Evolutionary conservation across 2,797 vertebrate species (phyloP).

Genomic region (Margarornis squamiger): DNA sequence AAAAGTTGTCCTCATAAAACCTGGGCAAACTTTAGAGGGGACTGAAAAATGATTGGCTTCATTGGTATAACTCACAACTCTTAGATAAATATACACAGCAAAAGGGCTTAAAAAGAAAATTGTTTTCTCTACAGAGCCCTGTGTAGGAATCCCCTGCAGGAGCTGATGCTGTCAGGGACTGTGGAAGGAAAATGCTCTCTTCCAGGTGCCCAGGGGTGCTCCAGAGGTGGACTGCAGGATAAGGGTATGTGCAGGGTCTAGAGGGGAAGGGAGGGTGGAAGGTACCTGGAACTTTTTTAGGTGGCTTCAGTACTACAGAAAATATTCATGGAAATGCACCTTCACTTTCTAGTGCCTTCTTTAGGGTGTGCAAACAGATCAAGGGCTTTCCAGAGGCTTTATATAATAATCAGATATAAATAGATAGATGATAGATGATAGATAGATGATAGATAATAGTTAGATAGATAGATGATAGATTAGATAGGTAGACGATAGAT

Average conservation of each 20-base stretch:
- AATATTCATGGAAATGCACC: background rate
- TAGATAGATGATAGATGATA: background rate
- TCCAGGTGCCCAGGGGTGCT: background rate
- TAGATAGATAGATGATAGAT: too few relatives aligned
- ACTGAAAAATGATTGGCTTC: background rate
- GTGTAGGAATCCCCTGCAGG: background rate
- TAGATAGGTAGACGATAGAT: too few relatives aligned
- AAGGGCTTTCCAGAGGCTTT: background rate
- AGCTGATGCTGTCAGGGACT: background rate
- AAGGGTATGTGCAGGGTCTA: rapidly evolving
- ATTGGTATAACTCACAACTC: background rate
- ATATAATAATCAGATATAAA: background rate
- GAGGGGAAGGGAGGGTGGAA: background rate
- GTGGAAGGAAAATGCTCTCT: background rate
- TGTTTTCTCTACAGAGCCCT: background rate
- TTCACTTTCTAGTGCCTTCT: background rate
- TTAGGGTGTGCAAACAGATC: background rate
- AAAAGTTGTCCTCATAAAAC: background rate
- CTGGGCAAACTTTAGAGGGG: background rate
- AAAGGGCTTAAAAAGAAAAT: background rate
- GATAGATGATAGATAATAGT: too few relatives aligned
- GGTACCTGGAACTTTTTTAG: background rate
- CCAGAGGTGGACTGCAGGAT: background rate
- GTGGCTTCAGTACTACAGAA: background rate
- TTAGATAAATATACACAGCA: background rate